These are phyloP conservation scores for Alces alces DNA, from an alignment of 2,113 vertebrate genomes.

Conservation along the genomic window DNA sequence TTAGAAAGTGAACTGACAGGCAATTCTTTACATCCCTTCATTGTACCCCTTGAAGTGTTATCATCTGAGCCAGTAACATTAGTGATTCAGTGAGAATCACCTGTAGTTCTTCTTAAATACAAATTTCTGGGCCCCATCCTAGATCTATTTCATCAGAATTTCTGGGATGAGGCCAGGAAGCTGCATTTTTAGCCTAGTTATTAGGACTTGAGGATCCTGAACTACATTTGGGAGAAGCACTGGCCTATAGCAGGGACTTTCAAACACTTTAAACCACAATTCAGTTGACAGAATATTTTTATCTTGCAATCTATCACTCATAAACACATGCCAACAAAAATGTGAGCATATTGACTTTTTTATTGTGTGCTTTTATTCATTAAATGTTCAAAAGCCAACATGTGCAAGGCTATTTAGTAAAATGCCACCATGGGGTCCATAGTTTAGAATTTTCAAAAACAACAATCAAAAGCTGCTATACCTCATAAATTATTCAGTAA, in stretches of 20 bases:
- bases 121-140: neutral
- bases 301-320: neutral
- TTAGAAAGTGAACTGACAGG: neutral
- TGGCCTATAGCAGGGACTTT: neutral
- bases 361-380: neutral
- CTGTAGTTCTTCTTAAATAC: neutral
- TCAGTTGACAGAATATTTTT: neutral
- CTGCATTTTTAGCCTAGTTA: neutral
- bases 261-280: neutral
- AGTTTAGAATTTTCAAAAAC: slow-evolving; percentile 2
- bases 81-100: neutral
- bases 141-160: neutral
- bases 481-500: slow-evolving; percentile 40
- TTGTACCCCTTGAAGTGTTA: neutral
- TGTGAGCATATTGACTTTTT: neutral
- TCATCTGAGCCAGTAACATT: neutral
- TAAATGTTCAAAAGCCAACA: neutral
- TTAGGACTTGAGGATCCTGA: neutral
- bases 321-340: neutral
- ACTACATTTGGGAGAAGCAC: neutral
- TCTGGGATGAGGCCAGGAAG: neutral
- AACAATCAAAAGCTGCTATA: neutral
- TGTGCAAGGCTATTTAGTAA: neutral
- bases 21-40: neutral
- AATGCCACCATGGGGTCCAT: neutral